A percentile compares a stretch with the other conserved stretches of the same genome.
These are phyloP conservation scores for Bombus impatiens DNA, from an alignment of 1,140 invertebrate genomes.

Conservation along the genomic window DNA sequence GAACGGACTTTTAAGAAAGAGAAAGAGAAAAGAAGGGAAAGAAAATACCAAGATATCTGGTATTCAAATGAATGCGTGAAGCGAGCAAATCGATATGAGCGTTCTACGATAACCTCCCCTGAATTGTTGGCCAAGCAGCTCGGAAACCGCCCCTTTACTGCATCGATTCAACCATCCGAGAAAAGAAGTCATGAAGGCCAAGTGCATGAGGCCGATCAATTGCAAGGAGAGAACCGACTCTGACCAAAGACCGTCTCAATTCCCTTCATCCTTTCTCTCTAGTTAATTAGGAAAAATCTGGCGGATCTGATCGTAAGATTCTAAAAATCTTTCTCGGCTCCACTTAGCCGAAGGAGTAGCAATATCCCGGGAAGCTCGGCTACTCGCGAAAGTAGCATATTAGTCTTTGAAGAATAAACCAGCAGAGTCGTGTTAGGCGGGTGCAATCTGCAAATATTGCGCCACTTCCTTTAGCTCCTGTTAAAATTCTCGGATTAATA, in stretches of 20 bases:
- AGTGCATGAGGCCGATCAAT: background rate
- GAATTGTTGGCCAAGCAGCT: background rate
- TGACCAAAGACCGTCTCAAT: background rate
- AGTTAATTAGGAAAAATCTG: slow-evolving; percentile 45
- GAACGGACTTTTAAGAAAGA: background rate
- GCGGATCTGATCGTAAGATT: background rate
- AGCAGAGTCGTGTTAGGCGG: slow-evolving; percentile 6
- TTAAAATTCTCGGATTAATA: slow-evolving; percentile 46
- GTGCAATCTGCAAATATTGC: slow-evolving; percentile 45
- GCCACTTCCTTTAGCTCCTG: slow-evolving; percentile 3
- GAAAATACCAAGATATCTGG: background rate
- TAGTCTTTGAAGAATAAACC: slow-evolving; percentile 47
- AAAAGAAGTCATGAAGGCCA: background rate
- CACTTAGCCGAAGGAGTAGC: slow-evolving; percentile 43
- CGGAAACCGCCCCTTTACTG: background rate
- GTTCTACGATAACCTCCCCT: background rate
- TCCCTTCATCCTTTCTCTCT: background rate
- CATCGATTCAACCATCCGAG: background rate
- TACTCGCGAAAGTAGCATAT: slow-evolving; percentile 13
- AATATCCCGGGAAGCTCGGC: slow-evolving; percentile 39
- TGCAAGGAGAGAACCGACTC: background rate
- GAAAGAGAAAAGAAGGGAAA: background rate
- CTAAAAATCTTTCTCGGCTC: slow-evolving; percentile 31
- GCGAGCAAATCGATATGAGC: background rate
- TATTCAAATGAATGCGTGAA: background rate